Evolutionary conservation across 2,113 vertebrate genomes (phyloP), one percentile per base, ranked within the genome.

Genomic region (Coreoperca whiteheadi): DNA sequence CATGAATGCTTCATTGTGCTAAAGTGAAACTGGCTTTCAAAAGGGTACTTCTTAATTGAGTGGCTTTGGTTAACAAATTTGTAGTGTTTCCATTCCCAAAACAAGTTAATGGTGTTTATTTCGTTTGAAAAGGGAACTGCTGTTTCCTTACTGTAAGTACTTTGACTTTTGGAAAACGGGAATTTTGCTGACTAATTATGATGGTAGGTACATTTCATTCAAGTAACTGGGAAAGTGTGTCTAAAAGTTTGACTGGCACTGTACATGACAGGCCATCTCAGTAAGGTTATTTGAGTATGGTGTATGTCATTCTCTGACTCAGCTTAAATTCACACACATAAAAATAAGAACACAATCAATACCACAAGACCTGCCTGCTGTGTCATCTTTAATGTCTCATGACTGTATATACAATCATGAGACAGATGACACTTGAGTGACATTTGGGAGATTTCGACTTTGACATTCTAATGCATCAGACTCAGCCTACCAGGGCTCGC

Each of bases 111-210:
- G 1, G 6, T 1, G 32, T 46, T 14, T 9, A 48, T 56, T 87
- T 85, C 23, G 21, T 56, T 34, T 48, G 20, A 78, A 82, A 82
- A 41, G 34, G 39, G n/a, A 91, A 87, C 15, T 59, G 2, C 1
- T 20, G 4, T 50, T 76, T 59, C 53, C 43, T 83, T 46, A 46
- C 78, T 50, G 76, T 70, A 69, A 77, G 2, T 23, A 0, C 4
- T 61, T 46, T 71, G n/a, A 20, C 18, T 61, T 73, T 21, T 51
- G 21, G 59, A 51, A 43, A 15, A 20, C 0, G 10, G 66, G 69
- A 50, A 66, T 51, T 79, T 65, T 57, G 28, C 23, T 82, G 77
- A 84, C 11, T 82, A 77, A 82, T 68, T 30, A 54, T 75, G 8
- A 56, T 16, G 0, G 2, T 1, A 50, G 23, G 25, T n/a, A n/a